Evolutionary conservation across 2,797 vertebrate genomes (phyloP).

Genomic region (Pelobates cultripes): DNA sequence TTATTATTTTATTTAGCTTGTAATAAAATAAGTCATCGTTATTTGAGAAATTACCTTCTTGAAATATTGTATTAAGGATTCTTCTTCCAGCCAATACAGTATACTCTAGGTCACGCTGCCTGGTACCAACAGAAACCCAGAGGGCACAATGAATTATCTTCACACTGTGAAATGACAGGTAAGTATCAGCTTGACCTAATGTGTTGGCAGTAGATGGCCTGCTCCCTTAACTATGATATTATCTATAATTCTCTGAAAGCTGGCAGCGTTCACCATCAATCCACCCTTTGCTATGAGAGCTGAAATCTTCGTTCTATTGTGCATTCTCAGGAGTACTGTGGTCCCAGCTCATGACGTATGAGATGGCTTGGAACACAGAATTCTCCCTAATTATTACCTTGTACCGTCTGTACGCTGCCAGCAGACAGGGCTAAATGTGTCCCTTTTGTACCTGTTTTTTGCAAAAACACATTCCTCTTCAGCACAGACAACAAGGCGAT

Average conservation of each 20-base stretch:
- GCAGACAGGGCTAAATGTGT: background rate
- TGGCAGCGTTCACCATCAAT: background rate
- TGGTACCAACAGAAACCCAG: no score
- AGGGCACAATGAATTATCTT: no score
- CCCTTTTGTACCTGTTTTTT: conserved; percentile 2
- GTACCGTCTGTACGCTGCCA: background rate
- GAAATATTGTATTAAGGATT: no score
- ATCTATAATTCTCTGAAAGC: no score
- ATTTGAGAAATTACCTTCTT: no score
- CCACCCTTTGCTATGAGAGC: background rate
- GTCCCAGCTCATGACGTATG: conserved; percentile 4
- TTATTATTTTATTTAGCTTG: no score
- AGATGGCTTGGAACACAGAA: background rate
- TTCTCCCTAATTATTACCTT: background rate
- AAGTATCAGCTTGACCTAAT: background rate
- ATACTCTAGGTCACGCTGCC: no score
- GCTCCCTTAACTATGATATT: background rate
- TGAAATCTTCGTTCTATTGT: background rate
- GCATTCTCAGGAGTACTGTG: background rate
- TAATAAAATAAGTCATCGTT: no score
- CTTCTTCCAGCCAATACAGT: no score
- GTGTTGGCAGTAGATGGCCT: background rate
- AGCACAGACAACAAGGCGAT: background rate
- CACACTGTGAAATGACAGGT: background rate
- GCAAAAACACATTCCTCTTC: conserved; percentile 7